Evolutionary conservation across 2,888 invertebrate genomes (phyloP), one percentile per base, ranked within the genome.

Genomic region (Loripinus fragilis): DNA sequence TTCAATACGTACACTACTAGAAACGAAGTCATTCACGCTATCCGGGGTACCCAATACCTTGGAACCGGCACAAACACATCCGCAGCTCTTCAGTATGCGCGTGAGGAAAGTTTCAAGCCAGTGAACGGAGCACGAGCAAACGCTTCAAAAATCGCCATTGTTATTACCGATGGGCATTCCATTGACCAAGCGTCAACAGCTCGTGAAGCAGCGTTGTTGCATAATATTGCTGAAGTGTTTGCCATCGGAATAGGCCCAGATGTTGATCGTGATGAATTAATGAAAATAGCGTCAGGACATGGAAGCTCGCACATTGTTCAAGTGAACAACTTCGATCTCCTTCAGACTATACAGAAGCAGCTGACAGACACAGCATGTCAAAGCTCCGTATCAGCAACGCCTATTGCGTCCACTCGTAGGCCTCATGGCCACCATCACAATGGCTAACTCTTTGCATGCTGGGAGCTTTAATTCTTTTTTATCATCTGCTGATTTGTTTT

Each of bases 151-250:
- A 91, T 76, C 69, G 87, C 80, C 0, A 85, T 89, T 41, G 82
- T 86, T 0, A 90, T 93, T 17, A 86, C 87, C 0, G 85, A 87
- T 33, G 87, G 87, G 25, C 78, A 80, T 17, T 87, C 87, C 1
- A 73, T 75, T 45, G 78, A 85, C 64, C 81, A 80, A 48, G 68
- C 72, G 20, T 69, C 60, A 0, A 87, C 87, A 15, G 68, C 70
- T 23, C 23, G 66, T 10, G 85, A 86, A 38, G 86, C 87, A 20
- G 23, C 65, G 0, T 52, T 52, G 0, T 74, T 87, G 10, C 83
- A 86, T 15, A 55, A 69, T 1, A 28, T 66, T 17, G 85, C 81
- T 8, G 74, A 78, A 23, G 84, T 87, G 2, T 81, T 84, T 35
- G 78, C 85, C 3, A 76, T 87, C 38, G 87, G 87, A 0, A 78